Conservation (phyloP, 2,888 invertebrate genomes). For the Seladonia tumulorum region DNA sequence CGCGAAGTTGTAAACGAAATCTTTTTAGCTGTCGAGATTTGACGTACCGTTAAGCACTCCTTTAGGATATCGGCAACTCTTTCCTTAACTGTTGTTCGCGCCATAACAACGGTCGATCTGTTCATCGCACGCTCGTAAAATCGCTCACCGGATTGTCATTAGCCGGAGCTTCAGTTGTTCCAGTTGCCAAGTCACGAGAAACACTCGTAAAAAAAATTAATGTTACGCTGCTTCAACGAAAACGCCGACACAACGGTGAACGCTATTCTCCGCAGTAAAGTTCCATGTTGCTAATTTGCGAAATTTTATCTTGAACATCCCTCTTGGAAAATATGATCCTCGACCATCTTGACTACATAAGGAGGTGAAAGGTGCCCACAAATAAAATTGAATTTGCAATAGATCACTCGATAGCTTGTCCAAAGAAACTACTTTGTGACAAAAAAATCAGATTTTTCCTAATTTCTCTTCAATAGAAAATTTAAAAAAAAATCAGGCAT, state of each 20-base stretch:
- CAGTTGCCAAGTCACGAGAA: background rate
- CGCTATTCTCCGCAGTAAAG: background rate
- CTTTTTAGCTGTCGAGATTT: background rate
- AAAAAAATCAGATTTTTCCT: too few relatives aligned
- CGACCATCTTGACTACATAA: too few relatives aligned
- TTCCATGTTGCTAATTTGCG: too few relatives aligned
- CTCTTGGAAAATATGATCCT: too few relatives aligned
- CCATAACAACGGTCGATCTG: conserved; percentile 37
- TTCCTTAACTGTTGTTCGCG: conserved; percentile 40
- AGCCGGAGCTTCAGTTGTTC: conserved; percentile 9
- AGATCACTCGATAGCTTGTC: too few relatives aligned
- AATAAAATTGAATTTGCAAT: too few relatives aligned
- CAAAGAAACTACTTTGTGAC: too few relatives aligned
- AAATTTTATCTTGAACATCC: too few relatives aligned
- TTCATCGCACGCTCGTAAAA: conserved; percentile 41
- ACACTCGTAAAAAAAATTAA: conserved; percentile 28
- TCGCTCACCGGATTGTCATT: conserved; percentile 34
- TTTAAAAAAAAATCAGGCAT: too few relatives aligned
- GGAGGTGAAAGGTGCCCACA: too few relatives aligned
- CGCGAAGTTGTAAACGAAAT: conserved; percentile 4
- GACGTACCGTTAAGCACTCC: conserved; percentile 26
- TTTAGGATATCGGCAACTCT: background rate
- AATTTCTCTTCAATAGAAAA: too few relatives aligned
- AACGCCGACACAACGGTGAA: background rate
- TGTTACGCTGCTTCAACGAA: background rate